phyloP scores from a whole-genome alignment of 2,797 vertebrate species.

The Hafferia zeledoni region DNA sequence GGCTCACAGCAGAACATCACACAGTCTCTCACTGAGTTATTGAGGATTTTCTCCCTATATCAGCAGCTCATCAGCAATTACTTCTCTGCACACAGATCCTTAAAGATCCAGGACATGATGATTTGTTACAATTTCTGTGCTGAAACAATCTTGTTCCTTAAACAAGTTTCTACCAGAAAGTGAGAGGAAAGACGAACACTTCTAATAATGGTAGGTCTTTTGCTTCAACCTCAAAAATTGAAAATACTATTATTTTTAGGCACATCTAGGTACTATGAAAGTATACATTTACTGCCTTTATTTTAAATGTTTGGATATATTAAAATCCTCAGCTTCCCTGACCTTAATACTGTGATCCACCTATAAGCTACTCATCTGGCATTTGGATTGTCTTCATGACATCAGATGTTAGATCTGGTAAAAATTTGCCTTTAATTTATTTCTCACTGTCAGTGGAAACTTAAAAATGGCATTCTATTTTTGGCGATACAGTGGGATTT shows the following conservation, averaged over 20 bases:
- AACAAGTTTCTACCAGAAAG: constrained; percentile 6
- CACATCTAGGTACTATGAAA: not conserved
- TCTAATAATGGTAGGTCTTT: not conserved
- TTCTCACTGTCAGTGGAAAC: not conserved
- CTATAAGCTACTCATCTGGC: not conserved
- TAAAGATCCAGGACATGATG: constrained; percentile 50
- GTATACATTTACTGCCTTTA: not conserved
- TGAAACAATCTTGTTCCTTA: constrained; percentile 52
- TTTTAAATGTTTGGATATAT: not conserved
- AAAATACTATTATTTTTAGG: not conserved
- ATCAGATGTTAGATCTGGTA: not conserved
- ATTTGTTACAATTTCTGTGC: constrained; percentile 46
- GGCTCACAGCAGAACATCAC: constrained; percentile 50
- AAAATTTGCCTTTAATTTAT: not conserved
- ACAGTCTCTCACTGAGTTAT: constrained; percentile 27
- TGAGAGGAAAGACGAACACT: not conserved
- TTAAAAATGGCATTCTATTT: not conserved
- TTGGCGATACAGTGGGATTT: not conserved
- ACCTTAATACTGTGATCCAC: not conserved
- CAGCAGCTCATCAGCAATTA: constrained; percentile 65
- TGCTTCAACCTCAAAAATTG: not conserved
- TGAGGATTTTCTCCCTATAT: constrained; percentile 59
- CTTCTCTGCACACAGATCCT: constrained; percentile 61
- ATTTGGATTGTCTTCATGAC: not conserved
- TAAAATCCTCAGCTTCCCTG: not conserved